Evolutionary conservation across 2,797 vertebrate genomes (phyloP).

Genomic region (Peromyscus nudipes): DNA sequence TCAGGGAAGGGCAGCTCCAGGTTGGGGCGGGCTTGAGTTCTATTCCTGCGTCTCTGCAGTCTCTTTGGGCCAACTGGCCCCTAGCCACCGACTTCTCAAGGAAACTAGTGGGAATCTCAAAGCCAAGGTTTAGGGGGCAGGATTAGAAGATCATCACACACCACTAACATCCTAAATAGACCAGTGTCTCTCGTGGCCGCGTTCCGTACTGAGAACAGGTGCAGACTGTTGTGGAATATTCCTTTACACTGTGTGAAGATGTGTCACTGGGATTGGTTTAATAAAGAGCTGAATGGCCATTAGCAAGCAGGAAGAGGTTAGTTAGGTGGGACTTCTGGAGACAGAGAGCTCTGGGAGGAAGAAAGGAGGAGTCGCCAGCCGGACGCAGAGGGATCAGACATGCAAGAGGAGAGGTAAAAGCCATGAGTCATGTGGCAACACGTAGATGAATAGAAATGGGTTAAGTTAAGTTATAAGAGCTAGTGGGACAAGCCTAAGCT

Average conservation of each 20-base stretch:
- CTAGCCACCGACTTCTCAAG: background rate
- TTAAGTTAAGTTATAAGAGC: background rate
- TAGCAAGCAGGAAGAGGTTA: background rate
- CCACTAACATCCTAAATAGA: background rate
- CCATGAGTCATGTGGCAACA: background rate
- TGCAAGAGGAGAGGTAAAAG: background rate
- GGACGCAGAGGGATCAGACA: background rate
- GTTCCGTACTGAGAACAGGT: background rate
- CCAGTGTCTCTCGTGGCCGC: background rate
- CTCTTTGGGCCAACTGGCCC: background rate
- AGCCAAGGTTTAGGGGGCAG: background rate
- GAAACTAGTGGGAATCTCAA: background rate
- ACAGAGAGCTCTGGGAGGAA: background rate
- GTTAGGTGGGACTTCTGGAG: background rate
- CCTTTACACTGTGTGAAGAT: background rate
- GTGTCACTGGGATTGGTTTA: background rate
- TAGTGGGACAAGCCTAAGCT: background rate
- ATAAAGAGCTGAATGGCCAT: background rate
- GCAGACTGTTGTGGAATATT: background rate
- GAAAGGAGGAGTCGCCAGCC: background rate
- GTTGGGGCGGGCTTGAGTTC: background rate
- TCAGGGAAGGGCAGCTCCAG: background rate
- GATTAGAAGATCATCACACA: background rate
- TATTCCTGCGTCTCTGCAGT: background rate
- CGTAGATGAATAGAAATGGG: background rate